A percentile compares a stretch with the other conserved stretches of the same genome.
These are phyloP conservation scores for Nixonia krombeini DNA, from an alignment of 1,140 invertebrate genomes.

Conservation along the genomic window DNA sequence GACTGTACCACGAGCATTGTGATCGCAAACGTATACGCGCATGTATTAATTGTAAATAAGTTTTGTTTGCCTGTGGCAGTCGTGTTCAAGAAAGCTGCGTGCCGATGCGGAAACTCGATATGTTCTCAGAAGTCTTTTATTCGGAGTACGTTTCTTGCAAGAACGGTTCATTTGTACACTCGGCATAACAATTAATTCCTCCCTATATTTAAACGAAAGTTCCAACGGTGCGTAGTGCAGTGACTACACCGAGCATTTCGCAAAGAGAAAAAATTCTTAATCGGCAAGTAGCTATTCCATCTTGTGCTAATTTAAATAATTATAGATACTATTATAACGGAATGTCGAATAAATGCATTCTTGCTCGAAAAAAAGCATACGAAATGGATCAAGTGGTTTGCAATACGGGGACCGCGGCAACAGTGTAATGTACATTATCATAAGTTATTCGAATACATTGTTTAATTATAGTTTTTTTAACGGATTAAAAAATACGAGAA, in stretches of 20 bases:
- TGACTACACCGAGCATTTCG: too few relatives aligned
- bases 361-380: constrained; percentile 9
- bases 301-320: constrained; percentile 17
- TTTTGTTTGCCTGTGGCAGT: constrained; percentile 45
- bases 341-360: constrained; percentile 18
- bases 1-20: constrained; percentile 64
- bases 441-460: too few relatives aligned
- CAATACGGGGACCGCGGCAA: constrained; percentile 20
- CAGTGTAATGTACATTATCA: constrained; percentile 9
- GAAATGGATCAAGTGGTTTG: constrained; percentile 25
- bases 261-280: constrained; percentile 4
- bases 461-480: too few relatives aligned
- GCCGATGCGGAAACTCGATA: constrained; percentile 12
- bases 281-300: constrained; percentile 13
- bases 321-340: constrained; percentile 23
- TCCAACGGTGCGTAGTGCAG: too few relatives aligned
- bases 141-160: too few relatives aligned
- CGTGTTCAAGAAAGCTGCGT: constrained; percentile 33
- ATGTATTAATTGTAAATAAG: constrained; percentile 67
- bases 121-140: too few relatives aligned
- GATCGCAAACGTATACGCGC: constrained; percentile 69
- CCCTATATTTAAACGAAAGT: too few relatives aligned
- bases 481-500: too few relatives aligned
- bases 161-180: too few relatives aligned
- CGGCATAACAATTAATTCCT: too few relatives aligned